Percentiles rank a stretch among this genome's conserved stretches.
Evolutionary conservation across 1,140 invertebrate genomes (phyloP).

Genomic region (Dendrolimus punctatus): DNA sequence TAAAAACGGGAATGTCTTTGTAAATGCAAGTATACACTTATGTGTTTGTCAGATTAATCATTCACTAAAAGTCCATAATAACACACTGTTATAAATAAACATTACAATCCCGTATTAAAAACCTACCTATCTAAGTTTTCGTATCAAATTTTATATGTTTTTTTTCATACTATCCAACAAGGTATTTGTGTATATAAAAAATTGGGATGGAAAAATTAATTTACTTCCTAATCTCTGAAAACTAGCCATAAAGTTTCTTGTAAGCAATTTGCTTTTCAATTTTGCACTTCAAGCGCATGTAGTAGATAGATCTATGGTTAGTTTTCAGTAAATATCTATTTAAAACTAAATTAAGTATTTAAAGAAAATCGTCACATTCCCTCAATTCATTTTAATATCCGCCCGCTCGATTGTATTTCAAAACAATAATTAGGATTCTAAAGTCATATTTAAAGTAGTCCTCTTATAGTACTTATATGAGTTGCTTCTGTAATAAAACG

Average conservation of each 20-base stretch:
- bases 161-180: conserved; percentile 18
- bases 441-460: not conserved
- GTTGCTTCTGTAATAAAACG: conserved; percentile 26
- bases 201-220: conserved; percentile 7
- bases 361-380: not conserved
- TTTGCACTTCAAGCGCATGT: too few species aligned
- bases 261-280: too few species aligned
- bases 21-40: too few species aligned
- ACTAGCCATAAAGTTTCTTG: too few species aligned
- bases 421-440: too few species aligned
- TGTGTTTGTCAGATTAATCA: too few species aligned
- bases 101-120: conserved; percentile 65
- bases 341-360: not conserved
- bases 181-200: conserved; percentile 20
- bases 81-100: conserved; percentile 47
- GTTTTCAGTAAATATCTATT: not conserved
- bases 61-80: conserved; percentile 18
- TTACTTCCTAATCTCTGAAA: not conserved
- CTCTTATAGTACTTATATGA: conserved; percentile 15
- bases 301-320: too few species aligned
- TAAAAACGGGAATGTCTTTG: too few species aligned
- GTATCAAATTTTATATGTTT: conserved; percentile 61
- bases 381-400: conserved; percentile 9
- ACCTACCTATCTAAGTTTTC: conserved; percentile 67
- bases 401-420: conserved; percentile 1